phyloP scores from a whole-genome alignment of 2,113 vertebrate genomes.

The Felis chaus region DNA sequence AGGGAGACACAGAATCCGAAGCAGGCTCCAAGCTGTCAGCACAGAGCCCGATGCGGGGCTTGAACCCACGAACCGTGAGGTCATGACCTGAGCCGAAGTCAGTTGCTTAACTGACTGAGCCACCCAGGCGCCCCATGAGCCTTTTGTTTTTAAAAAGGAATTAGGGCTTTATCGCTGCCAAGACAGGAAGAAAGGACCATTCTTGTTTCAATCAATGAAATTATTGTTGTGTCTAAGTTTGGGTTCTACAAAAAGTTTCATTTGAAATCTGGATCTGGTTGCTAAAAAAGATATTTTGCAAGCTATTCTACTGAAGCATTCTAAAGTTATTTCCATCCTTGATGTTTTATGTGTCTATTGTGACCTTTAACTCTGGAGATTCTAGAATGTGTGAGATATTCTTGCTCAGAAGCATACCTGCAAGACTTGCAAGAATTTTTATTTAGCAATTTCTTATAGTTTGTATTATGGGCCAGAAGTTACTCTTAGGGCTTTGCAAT shows the following conservation, averaged over 20 bases:
- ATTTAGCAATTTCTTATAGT: background rate
- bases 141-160: background rate
- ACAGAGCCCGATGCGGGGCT: too few species aligned
- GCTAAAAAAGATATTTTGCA: background rate
- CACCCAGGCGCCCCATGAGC: too few species aligned
- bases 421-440: background rate
- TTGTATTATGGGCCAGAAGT: background rate
- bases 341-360: background rate
- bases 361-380: background rate
- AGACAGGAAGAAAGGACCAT: background rate
- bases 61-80: too few species aligned
- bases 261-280: background rate
- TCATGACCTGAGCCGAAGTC: too few species aligned
- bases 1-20: too few species aligned
- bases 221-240: background rate
- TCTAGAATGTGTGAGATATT: background rate
- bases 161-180: background rate
- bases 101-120: too few species aligned
- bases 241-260: background rate
- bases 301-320: background rate
- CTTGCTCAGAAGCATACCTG: background rate
- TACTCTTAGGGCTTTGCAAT: background rate
- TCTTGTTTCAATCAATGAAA: conserved; percentile 22
- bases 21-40: too few species aligned
- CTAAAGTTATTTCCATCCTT: background rate